Percentiles rank a stretch among this genome's conserved stretches.
phyloP scores from a whole-genome alignment of 2,888 invertebrate genomes.

The Ennomos fuscantarius region DNA sequence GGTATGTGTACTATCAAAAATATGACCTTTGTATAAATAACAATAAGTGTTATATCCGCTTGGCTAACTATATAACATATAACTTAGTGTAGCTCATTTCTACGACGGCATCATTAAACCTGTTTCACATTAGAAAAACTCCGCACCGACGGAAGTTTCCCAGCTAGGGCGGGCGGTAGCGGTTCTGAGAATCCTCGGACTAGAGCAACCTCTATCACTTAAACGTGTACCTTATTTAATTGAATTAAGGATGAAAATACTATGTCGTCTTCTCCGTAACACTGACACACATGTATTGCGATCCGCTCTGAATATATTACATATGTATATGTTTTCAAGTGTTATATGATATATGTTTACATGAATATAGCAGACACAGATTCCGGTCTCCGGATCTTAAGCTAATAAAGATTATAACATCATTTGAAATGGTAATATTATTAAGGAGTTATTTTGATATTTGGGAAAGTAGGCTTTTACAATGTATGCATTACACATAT shows the following conservation, averaged over 20 bases:
- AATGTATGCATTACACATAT: constrained; percentile 9
- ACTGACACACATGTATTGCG: constrained; percentile 46
- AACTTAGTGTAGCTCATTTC: too few species aligned
- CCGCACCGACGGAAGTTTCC: constrained; percentile 36
- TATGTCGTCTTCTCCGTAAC: constrained; percentile 23
- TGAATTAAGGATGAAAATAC: constrained; percentile 21
- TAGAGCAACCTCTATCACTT: constrained; percentile 7
- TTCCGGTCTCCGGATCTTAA: constrained; percentile 32
- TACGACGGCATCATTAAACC: constrained; percentile 21
- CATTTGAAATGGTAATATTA: constrained; percentile 32
- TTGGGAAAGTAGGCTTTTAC: constrained; percentile 27
- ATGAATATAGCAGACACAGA: constrained; percentile 36
- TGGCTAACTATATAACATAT: too few species aligned
- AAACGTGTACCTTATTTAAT: constrained; percentile 6
- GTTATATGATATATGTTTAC: constrained; percentile 12
- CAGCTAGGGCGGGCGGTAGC: constrained; percentile 36
- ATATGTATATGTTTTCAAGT: constrained; percentile 15
- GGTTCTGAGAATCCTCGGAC: constrained; percentile 31
- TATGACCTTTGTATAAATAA: too few species aligned
- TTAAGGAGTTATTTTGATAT: constrained; percentile 21
- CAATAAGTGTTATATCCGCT: too few species aligned
- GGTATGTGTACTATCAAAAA: too few species aligned
- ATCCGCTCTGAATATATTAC: constrained; percentile 60
- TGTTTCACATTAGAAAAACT: constrained; percentile 33
- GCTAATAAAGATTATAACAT: constrained; percentile 28